Conservation (phyloP, 2,113 vertebrate species). For the Silurus meridionalis region DNA sequence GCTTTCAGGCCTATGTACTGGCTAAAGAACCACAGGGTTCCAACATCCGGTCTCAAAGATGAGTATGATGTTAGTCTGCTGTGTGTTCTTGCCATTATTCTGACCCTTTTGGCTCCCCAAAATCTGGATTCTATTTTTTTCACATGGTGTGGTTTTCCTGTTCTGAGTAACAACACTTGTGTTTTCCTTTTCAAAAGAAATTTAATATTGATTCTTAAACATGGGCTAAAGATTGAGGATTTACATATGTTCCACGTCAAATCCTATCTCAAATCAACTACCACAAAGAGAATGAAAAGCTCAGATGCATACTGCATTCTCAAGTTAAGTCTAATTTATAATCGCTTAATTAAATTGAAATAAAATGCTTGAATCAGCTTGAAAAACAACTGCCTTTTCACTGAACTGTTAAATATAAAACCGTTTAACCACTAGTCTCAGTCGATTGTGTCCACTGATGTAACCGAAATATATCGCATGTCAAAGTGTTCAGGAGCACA, state of each 20-base stretch:
- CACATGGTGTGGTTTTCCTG: not conserved
- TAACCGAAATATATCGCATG: slow-evolving; percentile 24
- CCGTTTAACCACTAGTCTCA: not conserved
- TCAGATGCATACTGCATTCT: not conserved
- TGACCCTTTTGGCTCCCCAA: not conserved
- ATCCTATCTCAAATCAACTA: not conserved
- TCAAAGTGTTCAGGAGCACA: slow-evolving; percentile 17
- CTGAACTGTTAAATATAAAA: not conserved
- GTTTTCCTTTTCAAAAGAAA: not conserved
- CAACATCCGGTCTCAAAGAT: not conserved
- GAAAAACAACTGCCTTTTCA: not conserved
- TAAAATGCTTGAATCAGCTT: not conserved
- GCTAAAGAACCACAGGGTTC: not conserved
- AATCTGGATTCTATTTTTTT: not conserved
- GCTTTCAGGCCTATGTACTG: not conserved
- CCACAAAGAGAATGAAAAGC: not conserved
- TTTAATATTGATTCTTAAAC: not conserved
- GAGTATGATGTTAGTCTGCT: not conserved
- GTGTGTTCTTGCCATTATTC: not conserved
- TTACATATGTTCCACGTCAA: not conserved
- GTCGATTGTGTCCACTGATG: slow-evolving; percentile 27
- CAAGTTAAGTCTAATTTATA: not conserved
- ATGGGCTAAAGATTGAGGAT: not conserved
- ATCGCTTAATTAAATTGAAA: not conserved
- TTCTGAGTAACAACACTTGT: not conserved